Base-by-base conservation (phyloP, 2,113 vertebrate species). In the Mixornis gularis region DNA sequence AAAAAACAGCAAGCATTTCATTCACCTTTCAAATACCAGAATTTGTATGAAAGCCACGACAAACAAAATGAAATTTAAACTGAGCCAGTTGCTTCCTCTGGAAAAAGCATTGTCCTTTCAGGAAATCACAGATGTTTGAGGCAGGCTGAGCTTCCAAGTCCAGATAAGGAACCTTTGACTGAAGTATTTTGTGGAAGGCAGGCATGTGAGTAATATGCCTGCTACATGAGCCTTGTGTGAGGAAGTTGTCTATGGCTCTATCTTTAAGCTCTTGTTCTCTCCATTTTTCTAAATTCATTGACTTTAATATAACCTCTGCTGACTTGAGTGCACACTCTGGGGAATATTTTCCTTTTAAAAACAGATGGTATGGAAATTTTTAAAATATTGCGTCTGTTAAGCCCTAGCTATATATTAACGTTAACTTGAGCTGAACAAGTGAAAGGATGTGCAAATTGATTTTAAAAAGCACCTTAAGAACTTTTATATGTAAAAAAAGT, bases 261-360 rank as follows among this genome's bases (percentile, higher is more conserved):
- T 69, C 65, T 40, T 89, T 44, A 68, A 60, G 22, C 21, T 68
- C 32, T 89, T 9, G 2, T 60, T 92, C 36, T 79, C 36, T 80
- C n/a, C 32, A 1, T 74, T 66, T 78, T 79, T 86, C 63, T 73
- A 34, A 80, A 63, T 77, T 78, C 1, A 13, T 63, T 90, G 16
- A n/a, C 16, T 80, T 80, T 58, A 59, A 21, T 59, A 25, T 43
- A 36, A 8, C 18, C 64, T 66, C 52, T 74, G 34, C 46, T 89
- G 87, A 78, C 26, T 77, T 1, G 6, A 76, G 36, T 63, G 48
- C 43, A 59, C 17, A 1, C 60, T 83, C 59, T 51, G 69, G 36
- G 44, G 73, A 80, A 78, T 84, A 48, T n/a, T 90, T 90, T 55
- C 79, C 38, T 74, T 89, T 71, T 64, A 60, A 74, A 86, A 94